Evolutionary conservation across 2,797 vertebrate genomes (phyloP).

Genomic region (Typhlichthys eigenmanni): DNA sequence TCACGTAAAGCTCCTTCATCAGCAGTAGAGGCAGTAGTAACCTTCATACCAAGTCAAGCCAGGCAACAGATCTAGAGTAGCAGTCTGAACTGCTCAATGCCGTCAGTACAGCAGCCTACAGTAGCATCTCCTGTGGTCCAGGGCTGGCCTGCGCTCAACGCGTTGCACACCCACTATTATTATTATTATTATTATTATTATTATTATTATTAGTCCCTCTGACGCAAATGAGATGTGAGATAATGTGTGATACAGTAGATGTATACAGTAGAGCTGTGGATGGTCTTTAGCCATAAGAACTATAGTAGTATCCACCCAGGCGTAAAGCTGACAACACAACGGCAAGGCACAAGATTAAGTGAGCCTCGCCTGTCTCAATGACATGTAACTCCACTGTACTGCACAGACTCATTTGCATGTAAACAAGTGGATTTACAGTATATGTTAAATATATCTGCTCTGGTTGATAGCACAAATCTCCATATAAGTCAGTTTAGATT

Average conservation of each 20-base stretch:
- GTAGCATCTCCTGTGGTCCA: slow-evolving; percentile 3
- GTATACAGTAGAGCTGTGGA: too few species aligned
- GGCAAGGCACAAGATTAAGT: too few species aligned
- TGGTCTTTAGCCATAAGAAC: background rate
- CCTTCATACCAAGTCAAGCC: slow-evolving; percentile 41
- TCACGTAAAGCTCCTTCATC: slow-evolving; percentile 40
- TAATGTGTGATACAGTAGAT: slow-evolving; percentile 12
- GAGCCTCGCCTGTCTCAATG: too few species aligned
- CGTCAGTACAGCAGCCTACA: slow-evolving; percentile 6
- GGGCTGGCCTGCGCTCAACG: slow-evolving; percentile 8
- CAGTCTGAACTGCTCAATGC: slow-evolving; percentile 9
- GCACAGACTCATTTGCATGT: too few species aligned
- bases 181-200: slow-evolving; percentile 6
- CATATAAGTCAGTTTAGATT: too few species aligned
- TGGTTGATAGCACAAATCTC: too few species aligned
- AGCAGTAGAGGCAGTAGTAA: slow-evolving; percentile 30
- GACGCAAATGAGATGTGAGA: slow-evolving; percentile 53
- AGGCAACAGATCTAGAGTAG: slow-evolving; percentile 22
- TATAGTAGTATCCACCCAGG: slow-evolving; percentile 7
- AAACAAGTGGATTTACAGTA: too few species aligned
- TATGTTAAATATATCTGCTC: too few species aligned
- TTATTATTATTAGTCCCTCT: slow-evolving; percentile 43
- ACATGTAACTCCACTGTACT: too few species aligned
- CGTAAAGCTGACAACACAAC: too few species aligned
- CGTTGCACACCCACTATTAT: slow-evolving; percentile 27